Evolutionary conservation across 2,888 invertebrate genomes (phyloP).

Genomic region (Euspilapteryx auroguttella): DNA sequence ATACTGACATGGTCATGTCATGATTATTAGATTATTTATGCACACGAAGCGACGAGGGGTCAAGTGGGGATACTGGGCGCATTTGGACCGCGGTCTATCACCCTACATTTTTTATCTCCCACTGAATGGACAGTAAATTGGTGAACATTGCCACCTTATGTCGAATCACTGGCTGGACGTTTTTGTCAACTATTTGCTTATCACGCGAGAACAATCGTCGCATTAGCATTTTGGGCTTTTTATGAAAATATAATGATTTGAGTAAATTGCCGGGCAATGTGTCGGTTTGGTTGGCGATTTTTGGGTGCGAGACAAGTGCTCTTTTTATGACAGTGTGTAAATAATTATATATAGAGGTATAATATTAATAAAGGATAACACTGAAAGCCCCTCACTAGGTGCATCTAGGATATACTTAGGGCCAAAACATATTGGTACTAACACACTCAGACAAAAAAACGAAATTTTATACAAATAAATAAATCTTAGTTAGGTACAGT

Average conservation of each 20-base stretch:
- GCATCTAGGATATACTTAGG: too few relatives aligned
- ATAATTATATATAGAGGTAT: too few relatives aligned
- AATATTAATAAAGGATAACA: too few relatives aligned
- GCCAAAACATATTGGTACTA: too few relatives aligned
- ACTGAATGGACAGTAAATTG: slow-evolving; percentile 33
- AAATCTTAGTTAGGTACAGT: too few relatives aligned
- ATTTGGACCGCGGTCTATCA: slow-evolving; percentile 8
- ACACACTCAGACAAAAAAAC: too few relatives aligned
- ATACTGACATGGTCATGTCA: background rate
- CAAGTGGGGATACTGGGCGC: slow-evolving; percentile 30
- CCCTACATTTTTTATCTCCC: slow-evolving; percentile 9
- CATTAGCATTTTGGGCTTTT: slow-evolving; percentile 17
- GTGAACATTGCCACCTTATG: slow-evolving; percentile 44
- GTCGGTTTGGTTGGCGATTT: too few relatives aligned
- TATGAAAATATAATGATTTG: slow-evolving; percentile 6
- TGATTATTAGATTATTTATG: slow-evolving; percentile 52
- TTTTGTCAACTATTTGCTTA: slow-evolving; percentile 17
- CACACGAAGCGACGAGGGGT: slow-evolving; percentile 28
- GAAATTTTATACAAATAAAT: too few relatives aligned
- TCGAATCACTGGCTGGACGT: slow-evolving; percentile 24
- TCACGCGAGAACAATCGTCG: slow-evolving; percentile 22
- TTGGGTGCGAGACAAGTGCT: too few relatives aligned
- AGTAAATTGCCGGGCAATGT: slow-evolving; percentile 1
- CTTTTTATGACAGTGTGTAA: too few relatives aligned
- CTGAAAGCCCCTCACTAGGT: too few relatives aligned